Conservation (phyloP, 2,888 invertebrate genomes). For the Pasiphila rectangulata region DNA sequence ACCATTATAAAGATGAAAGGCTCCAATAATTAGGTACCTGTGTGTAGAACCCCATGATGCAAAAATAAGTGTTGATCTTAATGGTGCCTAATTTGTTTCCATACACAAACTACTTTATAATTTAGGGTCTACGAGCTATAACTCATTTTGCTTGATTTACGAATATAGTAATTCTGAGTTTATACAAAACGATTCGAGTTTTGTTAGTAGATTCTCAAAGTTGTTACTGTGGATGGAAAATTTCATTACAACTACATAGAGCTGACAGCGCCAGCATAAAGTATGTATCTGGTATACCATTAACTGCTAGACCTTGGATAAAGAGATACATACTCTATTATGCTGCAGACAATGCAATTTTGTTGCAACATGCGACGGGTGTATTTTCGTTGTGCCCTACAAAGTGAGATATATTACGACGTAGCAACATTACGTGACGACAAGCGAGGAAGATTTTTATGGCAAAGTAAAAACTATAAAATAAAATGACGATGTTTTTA, state of each 20-base stretch:
- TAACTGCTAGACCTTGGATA: slow-evolving; percentile 25
- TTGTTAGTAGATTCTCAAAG: slow-evolving; percentile 34
- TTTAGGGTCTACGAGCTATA: slow-evolving; percentile 2
- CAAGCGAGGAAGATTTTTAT: not conserved
- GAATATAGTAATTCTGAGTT: not conserved
- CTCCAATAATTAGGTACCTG: slow-evolving; percentile 3
- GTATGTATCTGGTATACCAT: slow-evolving; percentile 34
- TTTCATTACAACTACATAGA: slow-evolving; percentile 47
- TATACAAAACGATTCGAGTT: slow-evolving; percentile 24
- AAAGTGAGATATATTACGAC: not conserved
- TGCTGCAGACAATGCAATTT: slow-evolving; percentile 27
- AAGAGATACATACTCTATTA: slow-evolving; percentile 12
- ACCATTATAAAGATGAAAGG: slow-evolving; percentile 10
- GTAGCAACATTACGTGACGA: not conserved
- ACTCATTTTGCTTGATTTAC: not conserved
- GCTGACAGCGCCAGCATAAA: slow-evolving; percentile 35
- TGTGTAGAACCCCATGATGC: slow-evolving; percentile 12
- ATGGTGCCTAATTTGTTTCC: slow-evolving; percentile 8
- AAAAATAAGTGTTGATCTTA: slow-evolving; percentile 17
- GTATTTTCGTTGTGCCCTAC: slow-evolving; percentile 8
- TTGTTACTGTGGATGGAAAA: slow-evolving; percentile 46
- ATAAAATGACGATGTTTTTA: slow-evolving; percentile 1
- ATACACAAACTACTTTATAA: slow-evolving; percentile 21
- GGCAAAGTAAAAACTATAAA: not conserved
- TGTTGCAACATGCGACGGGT: slow-evolving; percentile 11